Conservation (phyloP, 2,888 invertebrate genomes). For the Trissoscelio sp. region DNA sequence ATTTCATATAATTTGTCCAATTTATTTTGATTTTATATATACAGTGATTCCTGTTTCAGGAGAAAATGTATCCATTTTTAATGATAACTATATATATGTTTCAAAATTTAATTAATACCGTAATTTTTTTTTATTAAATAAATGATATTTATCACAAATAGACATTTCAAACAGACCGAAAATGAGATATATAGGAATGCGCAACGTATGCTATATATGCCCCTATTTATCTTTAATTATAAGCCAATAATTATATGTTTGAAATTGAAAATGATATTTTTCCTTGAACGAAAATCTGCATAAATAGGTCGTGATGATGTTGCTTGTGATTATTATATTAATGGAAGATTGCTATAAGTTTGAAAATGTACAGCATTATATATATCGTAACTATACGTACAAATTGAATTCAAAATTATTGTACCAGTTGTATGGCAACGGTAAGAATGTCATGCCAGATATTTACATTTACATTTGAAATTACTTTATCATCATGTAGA, state of each 20-base stretch:
- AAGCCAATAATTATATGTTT: not conserved
- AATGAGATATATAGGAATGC: not conserved
- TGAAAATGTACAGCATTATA: not conserved
- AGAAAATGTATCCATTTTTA: constrained; percentile 11
- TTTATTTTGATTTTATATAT: not conserved
- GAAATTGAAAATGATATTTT: not conserved
- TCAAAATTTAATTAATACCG: not conserved
- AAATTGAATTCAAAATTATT: too few relatives aligned
- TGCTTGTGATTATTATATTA: not conserved
- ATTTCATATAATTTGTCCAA: not conserved
- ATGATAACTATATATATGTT: not conserved
- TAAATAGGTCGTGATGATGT: not conserved
- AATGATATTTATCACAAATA: not conserved
- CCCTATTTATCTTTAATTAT: not conserved
- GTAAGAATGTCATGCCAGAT: too few relatives aligned
- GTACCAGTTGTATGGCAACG: too few relatives aligned
- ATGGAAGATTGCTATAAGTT: not conserved
- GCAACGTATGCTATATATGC: not conserved
- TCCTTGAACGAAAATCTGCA: not conserved
- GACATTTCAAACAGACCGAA: too few relatives aligned
- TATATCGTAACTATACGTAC: too few relatives aligned
- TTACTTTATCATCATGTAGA: too few relatives aligned
- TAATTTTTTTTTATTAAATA: not conserved
- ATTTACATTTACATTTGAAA: too few relatives aligned
- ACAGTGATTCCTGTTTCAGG: not conserved